These are phyloP conservation scores for zebrafish (Danio rerio) DNA, from an alignment of 2,113 vertebrate genomes.

Conservation along the genomic window DNA sequence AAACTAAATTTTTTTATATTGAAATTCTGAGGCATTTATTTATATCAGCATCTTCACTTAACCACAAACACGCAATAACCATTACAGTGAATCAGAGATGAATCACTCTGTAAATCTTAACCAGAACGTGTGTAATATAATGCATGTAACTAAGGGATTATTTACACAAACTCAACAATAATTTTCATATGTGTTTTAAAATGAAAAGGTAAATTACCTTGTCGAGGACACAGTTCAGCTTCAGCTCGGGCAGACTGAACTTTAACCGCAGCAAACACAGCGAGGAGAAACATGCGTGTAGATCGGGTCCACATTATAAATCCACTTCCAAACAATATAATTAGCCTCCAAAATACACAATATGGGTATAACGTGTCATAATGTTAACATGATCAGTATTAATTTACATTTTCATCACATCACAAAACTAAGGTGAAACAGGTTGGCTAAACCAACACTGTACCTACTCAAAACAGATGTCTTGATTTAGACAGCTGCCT, in stretches of 20 bases:
- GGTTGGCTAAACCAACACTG: too few relatives aligned
- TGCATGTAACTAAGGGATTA: neutral
- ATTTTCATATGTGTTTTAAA: neutral
- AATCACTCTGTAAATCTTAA: neutral
- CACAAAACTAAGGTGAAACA: too few relatives aligned
- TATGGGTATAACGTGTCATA: neutral
- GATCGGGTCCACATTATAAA: slow-evolving; percentile 37
- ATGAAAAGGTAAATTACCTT: slow-evolving; percentile 64
- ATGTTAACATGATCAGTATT: neutral
- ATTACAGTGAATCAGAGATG: neutral
- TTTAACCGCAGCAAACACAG: slow-evolving; percentile 38
- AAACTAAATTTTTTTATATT: too few relatives aligned
- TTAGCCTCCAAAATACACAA: neutral
- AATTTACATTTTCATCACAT: neutral
- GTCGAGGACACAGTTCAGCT: slow-evolving; percentile 63
- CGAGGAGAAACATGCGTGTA: slow-evolving; percentile 54
- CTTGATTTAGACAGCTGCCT: neutral
- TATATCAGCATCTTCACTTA: neutral
- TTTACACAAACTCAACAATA: neutral
- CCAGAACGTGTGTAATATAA: neutral
- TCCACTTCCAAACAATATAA: neutral
- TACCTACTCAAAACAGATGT: too few relatives aligned
- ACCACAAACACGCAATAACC: neutral
- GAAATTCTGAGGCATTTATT: neutral
- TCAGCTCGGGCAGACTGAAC: slow-evolving; percentile 43